Evolutionary conservation across 2,797 vertebrate species (phyloP).

Genomic region (Phrynocephalus vlangalii): DNA sequence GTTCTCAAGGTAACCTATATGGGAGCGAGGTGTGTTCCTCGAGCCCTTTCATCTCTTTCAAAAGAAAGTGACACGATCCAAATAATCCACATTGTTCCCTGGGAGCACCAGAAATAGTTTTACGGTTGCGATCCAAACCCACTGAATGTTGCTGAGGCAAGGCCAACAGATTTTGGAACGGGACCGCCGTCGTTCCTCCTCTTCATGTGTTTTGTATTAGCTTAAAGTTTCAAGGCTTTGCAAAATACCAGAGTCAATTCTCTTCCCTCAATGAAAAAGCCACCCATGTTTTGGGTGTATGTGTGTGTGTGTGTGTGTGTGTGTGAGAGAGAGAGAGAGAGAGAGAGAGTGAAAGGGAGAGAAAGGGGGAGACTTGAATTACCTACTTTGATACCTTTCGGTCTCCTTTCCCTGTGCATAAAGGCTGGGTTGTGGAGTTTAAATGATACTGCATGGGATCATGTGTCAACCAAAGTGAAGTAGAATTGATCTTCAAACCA

Average conservation of each 20-base stretch:
- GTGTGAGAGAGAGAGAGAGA: background rate
- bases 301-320: too few species aligned
- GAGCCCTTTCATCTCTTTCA: background rate
- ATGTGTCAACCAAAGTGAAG: background rate
- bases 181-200: background rate
- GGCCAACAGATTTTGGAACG: background rate
- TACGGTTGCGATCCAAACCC: constrained; percentile 16
- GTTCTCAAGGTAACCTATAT: background rate
- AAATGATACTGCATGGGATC: background rate
- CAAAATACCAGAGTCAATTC: constrained; percentile 16
- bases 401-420: background rate
- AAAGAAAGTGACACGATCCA: constrained; percentile 3
- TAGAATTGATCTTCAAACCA: background rate
- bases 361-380: background rate
- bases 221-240: constrained; percentile 28
- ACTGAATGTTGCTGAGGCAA: background rate
- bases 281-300: background rate
- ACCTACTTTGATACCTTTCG: background rate
- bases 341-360: too few species aligned
- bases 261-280: background rate
- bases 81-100: constrained; percentile 1
- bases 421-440: background rate
- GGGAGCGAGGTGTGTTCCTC: background rate
- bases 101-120: background rate
- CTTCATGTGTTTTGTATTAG: constrained; percentile 41